Evolutionary conservation across 1,140 invertebrate species (phyloP).

Genomic region (Proctacanthus coquilletti): DNA sequence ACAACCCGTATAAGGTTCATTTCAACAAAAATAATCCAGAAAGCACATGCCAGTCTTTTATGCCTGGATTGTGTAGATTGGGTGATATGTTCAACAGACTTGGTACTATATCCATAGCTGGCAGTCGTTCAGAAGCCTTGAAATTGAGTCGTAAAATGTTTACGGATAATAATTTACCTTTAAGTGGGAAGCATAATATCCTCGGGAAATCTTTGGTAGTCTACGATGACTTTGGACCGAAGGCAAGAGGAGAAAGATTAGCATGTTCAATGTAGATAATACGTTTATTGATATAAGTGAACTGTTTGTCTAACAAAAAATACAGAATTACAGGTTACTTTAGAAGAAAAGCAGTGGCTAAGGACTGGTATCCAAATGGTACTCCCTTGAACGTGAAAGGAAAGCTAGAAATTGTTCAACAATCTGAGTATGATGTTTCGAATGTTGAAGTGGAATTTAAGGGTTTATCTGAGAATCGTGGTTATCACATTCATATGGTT

Average conservation of each 20-base stretch:
- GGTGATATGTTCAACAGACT: slow-evolving; percentile 55
- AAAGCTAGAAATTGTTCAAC: slow-evolving; percentile 65
- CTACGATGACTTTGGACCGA: slow-evolving; percentile 74
- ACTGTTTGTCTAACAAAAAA: slow-evolving; percentile 19
- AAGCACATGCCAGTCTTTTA: slow-evolving; percentile 35
- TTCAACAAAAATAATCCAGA: slow-evolving; percentile 33
- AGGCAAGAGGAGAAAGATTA: slow-evolving; percentile 69
- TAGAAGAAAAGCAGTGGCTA: slow-evolving; percentile 66
- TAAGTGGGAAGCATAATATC: slow-evolving; percentile 59
- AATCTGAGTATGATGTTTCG: slow-evolving; percentile 69
- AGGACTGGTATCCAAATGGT: slow-evolving; percentile 76
- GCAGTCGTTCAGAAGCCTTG: slow-evolving; percentile 44
- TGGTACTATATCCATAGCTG: slow-evolving; percentile 56
- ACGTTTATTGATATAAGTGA: not conserved
- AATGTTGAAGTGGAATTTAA: slow-evolving; percentile 62
- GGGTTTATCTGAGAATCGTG: slow-evolving; percentile 48
- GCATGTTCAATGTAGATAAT: slow-evolving; percentile 65
- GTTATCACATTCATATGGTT: slow-evolving; percentile 75
- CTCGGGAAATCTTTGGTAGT: slow-evolving; percentile 74
- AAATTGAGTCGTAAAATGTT: slow-evolving; percentile 55
- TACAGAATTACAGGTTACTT: slow-evolving; percentile 56
- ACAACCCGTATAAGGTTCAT: slow-evolving; percentile 63
- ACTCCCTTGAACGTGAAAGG: slow-evolving; percentile 44
- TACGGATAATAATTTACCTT: slow-evolving; percentile 59
- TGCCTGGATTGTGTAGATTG: slow-evolving; percentile 43